Base-by-base conservation (phyloP, 1,140 invertebrate genomes). In the Pentalonia nigronervosa region DNA sequence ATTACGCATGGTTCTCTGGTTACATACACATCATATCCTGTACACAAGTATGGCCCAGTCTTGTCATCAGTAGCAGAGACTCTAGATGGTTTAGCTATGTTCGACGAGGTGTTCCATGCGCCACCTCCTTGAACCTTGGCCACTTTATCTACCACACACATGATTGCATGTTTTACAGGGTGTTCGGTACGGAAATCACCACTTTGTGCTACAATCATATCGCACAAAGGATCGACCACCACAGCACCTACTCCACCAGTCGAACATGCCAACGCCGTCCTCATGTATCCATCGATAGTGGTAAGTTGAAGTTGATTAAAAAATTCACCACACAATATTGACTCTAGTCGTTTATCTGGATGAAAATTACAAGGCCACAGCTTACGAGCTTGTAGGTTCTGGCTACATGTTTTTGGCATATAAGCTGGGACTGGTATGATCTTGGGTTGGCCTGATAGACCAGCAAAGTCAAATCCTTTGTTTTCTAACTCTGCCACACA, bases 351-450 rank as follows among this genome's bases (percentile, higher is more conserved):
- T 94, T 96, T 96, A 95, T 98, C 97, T 86, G 96, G 97, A 96
- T 98, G 97, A 95, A 99, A 99, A 95, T 98, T 98, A 47, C 97
- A 96, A 0, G 98, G 97, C 98, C 98, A 99, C 56, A 96, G 95
- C 93, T 95, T 95, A 3, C 96, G 96, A 7, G 96, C 96, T 94
- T 96, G 95, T 20, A 96, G 95, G 95, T 97, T 97, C 94, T 99
- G 98, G 84, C 95, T 95, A 91, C 96, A 96, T 2, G 97, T 96
- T 94, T 96, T 96, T 9, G 97, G 97, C 25, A 96, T 94, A 9
- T 94, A 94, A 76, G 95, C 94, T 1, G 97, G 96, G 1, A 99
- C 97, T 48, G 96, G 93, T 0, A 96, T 93, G 7, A 96, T 94
- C 94, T 95, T 95, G 2, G 97, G 96, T 60, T 96, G 95, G 8